These are phyloP conservation scores for Prorops nasuta DNA, from an alignment of 1,140 invertebrate species.

Conservation along the genomic window DNA sequence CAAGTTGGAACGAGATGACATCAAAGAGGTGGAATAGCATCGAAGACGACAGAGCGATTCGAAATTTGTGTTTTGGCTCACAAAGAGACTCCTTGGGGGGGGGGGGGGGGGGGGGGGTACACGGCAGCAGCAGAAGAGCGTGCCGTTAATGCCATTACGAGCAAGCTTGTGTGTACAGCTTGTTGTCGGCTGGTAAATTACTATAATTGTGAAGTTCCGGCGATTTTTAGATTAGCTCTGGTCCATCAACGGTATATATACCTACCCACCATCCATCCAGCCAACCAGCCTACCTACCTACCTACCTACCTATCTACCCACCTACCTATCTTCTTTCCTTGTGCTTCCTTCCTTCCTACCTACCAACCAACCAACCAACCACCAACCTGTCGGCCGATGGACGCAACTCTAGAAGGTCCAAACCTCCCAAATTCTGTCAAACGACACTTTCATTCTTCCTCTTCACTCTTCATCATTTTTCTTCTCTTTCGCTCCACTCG, in stretches of 20 bases:
- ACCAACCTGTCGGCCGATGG: too few relatives aligned
- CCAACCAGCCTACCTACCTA: conserved; percentile 28
- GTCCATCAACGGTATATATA: conserved; percentile 48
- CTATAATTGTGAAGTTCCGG: conserved; percentile 57
- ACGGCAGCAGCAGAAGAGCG: conserved; percentile 36
- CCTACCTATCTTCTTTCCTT: too few relatives aligned
- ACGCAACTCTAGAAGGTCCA: too few relatives aligned
- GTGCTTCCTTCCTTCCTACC: too few relatives aligned
- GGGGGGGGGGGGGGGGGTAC: conserved; percentile 22
- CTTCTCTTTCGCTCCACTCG: too few relatives aligned
- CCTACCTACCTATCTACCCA: too few relatives aligned
- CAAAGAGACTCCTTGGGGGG: neutral
- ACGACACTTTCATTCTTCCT: too few relatives aligned
- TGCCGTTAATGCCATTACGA: conserved; percentile 37
- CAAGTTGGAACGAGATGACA: too few relatives aligned
- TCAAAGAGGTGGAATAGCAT: neutral
- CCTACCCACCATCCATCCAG: conserved; percentile 30
- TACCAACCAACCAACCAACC: too few relatives aligned
- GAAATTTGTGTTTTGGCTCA: neutral
- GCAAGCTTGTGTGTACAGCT: conserved; percentile 44
- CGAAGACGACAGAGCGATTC: neutral
- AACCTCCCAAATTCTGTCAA: too few relatives aligned
- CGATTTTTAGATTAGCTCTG: conserved; percentile 57
- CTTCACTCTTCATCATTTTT: too few relatives aligned
- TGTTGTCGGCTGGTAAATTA: conserved; percentile 55